Conservation (phyloP, 2,113 vertebrate species). For the Lophius piscatorius region DNA sequence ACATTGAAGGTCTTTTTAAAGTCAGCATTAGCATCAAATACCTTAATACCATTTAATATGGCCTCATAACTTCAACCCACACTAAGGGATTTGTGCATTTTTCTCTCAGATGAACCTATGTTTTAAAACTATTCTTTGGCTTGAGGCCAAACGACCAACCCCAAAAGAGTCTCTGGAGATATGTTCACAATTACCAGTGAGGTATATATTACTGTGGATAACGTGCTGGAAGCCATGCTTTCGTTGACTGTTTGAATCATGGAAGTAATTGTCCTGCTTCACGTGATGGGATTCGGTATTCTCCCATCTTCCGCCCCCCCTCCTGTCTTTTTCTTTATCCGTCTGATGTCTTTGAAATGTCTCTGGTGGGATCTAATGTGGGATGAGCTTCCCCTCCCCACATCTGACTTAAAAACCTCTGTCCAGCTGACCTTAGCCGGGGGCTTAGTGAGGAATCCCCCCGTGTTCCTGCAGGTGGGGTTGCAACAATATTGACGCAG, state of each 20-base stretch:
- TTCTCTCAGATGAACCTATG: no score
- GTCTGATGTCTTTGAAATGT: slow-evolving; percentile 54
- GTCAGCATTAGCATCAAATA: no score
- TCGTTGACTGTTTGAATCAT: slow-evolving; percentile 36
- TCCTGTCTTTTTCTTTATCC: slow-evolving; percentile 5
- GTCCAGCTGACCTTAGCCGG: slow-evolving; percentile 53
- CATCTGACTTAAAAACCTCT: slow-evolving; percentile 26
- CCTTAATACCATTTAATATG: no score
- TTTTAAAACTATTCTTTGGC: no score
- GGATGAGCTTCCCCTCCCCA: slow-evolving; percentile 13
- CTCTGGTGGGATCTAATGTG: slow-evolving; percentile 14
- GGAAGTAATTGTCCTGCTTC: slow-evolving; percentile 25
- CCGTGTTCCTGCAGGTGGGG: slow-evolving; percentile 70
- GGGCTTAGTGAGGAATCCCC: slow-evolving; percentile 59
- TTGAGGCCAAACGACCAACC: no score
- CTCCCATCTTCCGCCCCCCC: background rate
- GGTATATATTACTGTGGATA: slow-evolving; percentile 22
- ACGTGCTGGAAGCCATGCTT: slow-evolving; percentile 3
- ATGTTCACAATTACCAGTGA: slow-evolving; percentile 13
- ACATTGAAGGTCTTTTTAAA: no score
- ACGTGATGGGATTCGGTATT: slow-evolving; percentile 25
- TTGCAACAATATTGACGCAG: slow-evolving; percentile 75
- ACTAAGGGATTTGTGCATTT: no score
- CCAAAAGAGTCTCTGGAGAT: slow-evolving; percentile 13
- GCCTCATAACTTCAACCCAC: no score